A percentile compares a stretch with the other conserved stretches of the same genome.
These are phyloP conservation scores for Tapirus indicus DNA, from an alignment of 2,797 vertebrate genomes.

Conservation along the genomic window DNA sequence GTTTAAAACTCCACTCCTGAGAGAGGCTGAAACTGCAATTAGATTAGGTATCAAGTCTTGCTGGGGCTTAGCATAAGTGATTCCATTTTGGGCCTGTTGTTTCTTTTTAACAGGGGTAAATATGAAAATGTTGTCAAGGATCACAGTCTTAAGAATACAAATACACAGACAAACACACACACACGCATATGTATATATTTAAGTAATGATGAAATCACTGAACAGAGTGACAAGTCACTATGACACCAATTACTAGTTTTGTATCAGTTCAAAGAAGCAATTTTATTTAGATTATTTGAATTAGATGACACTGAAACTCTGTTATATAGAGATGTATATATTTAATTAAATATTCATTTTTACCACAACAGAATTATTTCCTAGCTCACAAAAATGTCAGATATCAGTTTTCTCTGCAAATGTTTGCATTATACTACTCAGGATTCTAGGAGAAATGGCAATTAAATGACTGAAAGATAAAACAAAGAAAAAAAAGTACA, in stretches of 20 bases:
- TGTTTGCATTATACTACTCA: constrained; percentile 54
- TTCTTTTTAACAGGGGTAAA: background rate
- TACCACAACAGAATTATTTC: constrained; percentile 67
- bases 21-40: too few relatives aligned
- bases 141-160: background rate
- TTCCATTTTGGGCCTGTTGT: too few relatives aligned
- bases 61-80: too few relatives aligned
- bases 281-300: constrained; percentile 76
- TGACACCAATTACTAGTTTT: constrained; percentile 77
- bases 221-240: constrained; percentile 70
- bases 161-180: background rate
- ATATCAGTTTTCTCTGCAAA: constrained; percentile 76
- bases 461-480: constrained; percentile 12
- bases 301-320: constrained; percentile 69
- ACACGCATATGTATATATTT: background rate
- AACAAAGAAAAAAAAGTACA: constrained; percentile 22
- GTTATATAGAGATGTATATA: constrained; percentile 44
- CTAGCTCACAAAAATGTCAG: constrained; percentile 73
- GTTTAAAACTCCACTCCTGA: too few relatives aligned
- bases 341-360: constrained; percentile 73
- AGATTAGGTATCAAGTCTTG: too few relatives aligned
- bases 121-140: background rate
- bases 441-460: constrained; percentile 47
- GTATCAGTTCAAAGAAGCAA: constrained; percentile 71
- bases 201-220: constrained; percentile 63